Conservation (phyloP, 2,888 invertebrate species). For the Hyles lineata region DNA sequence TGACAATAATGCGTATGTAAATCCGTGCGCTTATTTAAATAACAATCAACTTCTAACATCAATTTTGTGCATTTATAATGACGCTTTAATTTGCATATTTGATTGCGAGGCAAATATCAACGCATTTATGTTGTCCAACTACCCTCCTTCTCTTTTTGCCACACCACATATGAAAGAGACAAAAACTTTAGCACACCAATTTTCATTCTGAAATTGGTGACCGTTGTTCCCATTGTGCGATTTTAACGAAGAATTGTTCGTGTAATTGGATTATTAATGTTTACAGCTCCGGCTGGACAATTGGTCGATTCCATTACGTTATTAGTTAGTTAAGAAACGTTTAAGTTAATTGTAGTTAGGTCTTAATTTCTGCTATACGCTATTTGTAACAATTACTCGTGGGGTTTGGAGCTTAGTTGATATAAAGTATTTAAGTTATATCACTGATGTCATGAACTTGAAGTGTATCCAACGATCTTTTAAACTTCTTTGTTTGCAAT, state of each 20-base stretch:
- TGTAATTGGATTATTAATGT: slow-evolving; percentile 26
- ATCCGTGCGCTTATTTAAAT: slow-evolving; percentile 15
- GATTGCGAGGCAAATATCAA: slow-evolving; percentile 19
- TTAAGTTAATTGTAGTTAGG: slow-evolving; percentile 16
- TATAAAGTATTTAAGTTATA: neutral
- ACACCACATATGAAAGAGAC: neutral
- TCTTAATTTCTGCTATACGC: slow-evolving; percentile 12
- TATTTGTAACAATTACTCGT: neutral
- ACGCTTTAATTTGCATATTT: slow-evolving; percentile 15
- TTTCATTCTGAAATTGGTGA: slow-evolving; percentile 11
- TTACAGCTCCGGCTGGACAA: slow-evolving; percentile 28
- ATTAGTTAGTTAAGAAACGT: slow-evolving; percentile 26
- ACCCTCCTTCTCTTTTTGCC: neutral
- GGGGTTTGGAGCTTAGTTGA: neutral
- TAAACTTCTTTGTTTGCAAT: too few relatives aligned
- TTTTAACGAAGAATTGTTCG: slow-evolving; percentile 9
- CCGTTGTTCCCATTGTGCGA: slow-evolving; percentile 13
- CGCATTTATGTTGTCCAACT: neutral
- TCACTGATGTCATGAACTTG: neutral
- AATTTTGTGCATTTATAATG: slow-evolving; percentile 1
- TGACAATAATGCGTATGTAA: neutral
- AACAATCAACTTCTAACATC: slow-evolving; percentile 1
- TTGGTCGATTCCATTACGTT: slow-evolving; percentile 26
- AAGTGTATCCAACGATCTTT: too few relatives aligned
- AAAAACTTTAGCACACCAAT: neutral